A percentile compares a stretch with the other conserved stretches of the same genome.
These are phyloP conservation scores for Stictonetta naevosa DNA, from an alignment of 2,113 vertebrate species.

Conservation along the genomic window DNA sequence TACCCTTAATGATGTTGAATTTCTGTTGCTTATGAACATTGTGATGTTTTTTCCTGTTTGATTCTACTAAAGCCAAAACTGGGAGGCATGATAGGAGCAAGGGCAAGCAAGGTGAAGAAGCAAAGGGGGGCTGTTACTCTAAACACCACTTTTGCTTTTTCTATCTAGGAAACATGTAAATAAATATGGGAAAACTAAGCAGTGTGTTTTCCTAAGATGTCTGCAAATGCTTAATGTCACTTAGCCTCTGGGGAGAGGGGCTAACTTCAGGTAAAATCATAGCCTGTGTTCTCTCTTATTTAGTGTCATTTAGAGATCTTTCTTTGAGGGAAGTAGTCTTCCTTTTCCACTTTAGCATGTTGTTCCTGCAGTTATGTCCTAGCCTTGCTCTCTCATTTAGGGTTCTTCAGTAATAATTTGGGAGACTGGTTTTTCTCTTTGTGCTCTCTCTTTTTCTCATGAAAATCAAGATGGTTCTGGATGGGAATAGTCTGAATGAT, in stretches of 20 bases:
- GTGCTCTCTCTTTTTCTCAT: background rate
- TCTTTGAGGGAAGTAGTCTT: background rate
- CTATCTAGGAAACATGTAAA: background rate
- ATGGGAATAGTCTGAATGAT: background rate
- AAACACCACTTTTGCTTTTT: background rate
- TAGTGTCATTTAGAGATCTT: background rate
- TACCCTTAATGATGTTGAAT: background rate
- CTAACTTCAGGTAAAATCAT: background rate
- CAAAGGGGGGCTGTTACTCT: background rate
- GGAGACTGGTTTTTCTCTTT: background rate
- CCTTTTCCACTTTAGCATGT: background rate
- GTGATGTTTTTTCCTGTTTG: background rate
- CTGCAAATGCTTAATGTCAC: background rate
- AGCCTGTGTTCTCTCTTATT: background rate
- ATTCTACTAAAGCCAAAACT: background rate
- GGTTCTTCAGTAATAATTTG: background rate
- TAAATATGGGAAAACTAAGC: background rate
- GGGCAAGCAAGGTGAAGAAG: background rate
- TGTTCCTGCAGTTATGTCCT: background rate
- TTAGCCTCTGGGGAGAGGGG: background rate
- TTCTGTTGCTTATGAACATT: background rate
- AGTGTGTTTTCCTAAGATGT: constrained; percentile 5
- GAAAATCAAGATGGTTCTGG: background rate
- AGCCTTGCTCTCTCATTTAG: background rate
- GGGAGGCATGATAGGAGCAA: background rate